phyloP scores from a whole-genome alignment of 2,888 invertebrate genomes.

The Nemurella pictetii region DNA sequence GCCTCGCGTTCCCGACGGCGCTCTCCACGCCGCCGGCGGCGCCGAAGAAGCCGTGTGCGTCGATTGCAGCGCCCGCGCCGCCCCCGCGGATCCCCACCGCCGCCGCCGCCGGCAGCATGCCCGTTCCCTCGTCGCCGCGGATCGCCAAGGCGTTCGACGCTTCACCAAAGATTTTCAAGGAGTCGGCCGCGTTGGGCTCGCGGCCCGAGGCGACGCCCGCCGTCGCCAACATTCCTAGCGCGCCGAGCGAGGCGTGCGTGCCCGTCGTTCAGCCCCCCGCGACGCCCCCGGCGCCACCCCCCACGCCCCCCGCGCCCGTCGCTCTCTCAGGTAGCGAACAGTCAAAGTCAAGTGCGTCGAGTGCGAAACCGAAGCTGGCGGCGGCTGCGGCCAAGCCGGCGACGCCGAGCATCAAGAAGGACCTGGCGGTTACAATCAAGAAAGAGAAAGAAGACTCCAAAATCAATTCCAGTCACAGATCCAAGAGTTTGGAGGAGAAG shows the following conservation, averaged over 20 bases:
- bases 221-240: conserved; percentile 37
- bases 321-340: neutral
- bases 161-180: conserved; percentile 37
- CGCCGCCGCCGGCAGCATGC: neutral
- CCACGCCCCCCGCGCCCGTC: neutral
- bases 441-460: conserved; percentile 38
- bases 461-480: conserved; percentile 23
- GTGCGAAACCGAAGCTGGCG: conserved; percentile 26
- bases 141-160: conserved; percentile 33
- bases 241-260: conserved; percentile 27
- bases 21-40: conserved; percentile 43
- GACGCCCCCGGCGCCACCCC: neutral
- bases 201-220: conserved; percentile 21
- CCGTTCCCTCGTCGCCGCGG: conserved; percentile 26
- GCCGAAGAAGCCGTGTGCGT: conserved; percentile 44
- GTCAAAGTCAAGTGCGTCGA: conserved; percentile 22
- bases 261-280: neutral
- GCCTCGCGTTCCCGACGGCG: conserved; percentile 33
- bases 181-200: conserved; percentile 14
- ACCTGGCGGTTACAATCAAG: conserved; percentile 32
- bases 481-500: conserved; percentile 34
- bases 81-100: neutral
- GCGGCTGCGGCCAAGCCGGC: conserved; percentile 5
- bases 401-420: conserved; percentile 30
- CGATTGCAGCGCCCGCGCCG: neutral